These are phyloP conservation scores for Dinoponera quadriceps DNA, from an alignment of 1,140 invertebrate species.

Conservation along the genomic window DNA sequence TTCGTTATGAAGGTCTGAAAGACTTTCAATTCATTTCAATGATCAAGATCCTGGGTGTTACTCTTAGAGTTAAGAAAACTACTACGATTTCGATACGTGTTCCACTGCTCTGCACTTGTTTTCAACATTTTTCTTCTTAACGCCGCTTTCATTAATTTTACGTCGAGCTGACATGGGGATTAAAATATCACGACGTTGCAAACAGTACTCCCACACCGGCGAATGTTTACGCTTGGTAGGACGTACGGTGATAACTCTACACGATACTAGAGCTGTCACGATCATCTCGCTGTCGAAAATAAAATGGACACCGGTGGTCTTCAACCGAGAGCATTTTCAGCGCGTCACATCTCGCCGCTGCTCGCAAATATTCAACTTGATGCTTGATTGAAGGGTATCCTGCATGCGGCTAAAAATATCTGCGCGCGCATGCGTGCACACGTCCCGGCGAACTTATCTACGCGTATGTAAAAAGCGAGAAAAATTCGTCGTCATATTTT, in stretches of 20 bases:
- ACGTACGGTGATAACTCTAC: neutral
- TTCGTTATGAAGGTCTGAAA: no score
- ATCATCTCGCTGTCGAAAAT: conserved; percentile 40
- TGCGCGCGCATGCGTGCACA: conserved; percentile 2
- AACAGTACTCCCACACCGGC: neutral
- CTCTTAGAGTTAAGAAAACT: no score
- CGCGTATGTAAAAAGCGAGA: neutral
- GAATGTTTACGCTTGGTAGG: conserved; percentile 15
- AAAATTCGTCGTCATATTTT: conserved; percentile 44
- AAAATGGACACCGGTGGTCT: conserved; percentile 29
- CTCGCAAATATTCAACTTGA: conserved; percentile 38
- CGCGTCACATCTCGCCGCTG: conserved; percentile 23
- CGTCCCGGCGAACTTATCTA: neutral
- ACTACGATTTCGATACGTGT: no score
- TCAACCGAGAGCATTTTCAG: conserved; percentile 27
- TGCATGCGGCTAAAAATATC: conserved; percentile 46
- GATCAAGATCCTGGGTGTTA: no score
- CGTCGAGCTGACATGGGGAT: neutral
- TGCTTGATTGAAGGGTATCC: conserved; percentile 49
- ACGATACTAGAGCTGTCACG: conserved; percentile 30
- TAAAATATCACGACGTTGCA: neutral
- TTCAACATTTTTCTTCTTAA: no score
- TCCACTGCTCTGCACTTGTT: no score
- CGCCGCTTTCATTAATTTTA: neutral
- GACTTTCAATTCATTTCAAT: no score